Base-by-base conservation (phyloP, 2,888 invertebrate species). In the Smittia sp. region DNA sequence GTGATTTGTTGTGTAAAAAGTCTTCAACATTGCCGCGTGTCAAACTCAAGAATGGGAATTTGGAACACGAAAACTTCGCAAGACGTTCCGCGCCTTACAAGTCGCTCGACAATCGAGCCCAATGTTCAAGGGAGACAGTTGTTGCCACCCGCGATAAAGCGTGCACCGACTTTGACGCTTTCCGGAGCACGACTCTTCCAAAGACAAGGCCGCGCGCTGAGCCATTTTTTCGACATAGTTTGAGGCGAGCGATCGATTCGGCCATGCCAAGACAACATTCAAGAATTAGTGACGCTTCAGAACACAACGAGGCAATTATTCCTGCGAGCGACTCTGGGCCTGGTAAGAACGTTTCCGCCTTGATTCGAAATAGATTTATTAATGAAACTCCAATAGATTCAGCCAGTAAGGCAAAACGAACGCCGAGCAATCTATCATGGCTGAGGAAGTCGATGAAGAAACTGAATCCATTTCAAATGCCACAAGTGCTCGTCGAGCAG, bases 401-500 rank as follows among this genome's bases (percentile, higher is more conserved):
- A 4, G 3, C 11, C 18, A 2, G 15, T 18, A 22, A 58, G 22
- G 18, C 3, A 3, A 69, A 52, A 25, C 24, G 54, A 54, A 20
- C 69, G 15, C 15, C 52, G 9, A 52, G 69, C 54, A 52, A 54
- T 27, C 52, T 69, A 22, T 69, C 69, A 69, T 69, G 69, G 69
- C 54, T 69, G 27, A 20, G 69, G 32, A 69, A 69, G 32, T 69
- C 69, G 15, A 69, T 69, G 69, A 46, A 27, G 27, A 69, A 54
- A 18, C 15, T 69, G 9, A 69, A 69, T 32, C 54, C 69, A 52
- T 52, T 69, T 54, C 69, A 69, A 69, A 25, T 69, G 54, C 69
- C 38, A 20, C 58, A 22, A 58, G 18, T 58, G 4, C 9, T 18
- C 6, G 18, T 58, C 20, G 11, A 46, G 46, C 11, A 46, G 46